These are phyloP conservation scores for Rhizoglyphus robini DNA, from an alignment of 1,140 invertebrate species.

Conservation along the genomic window DNA sequence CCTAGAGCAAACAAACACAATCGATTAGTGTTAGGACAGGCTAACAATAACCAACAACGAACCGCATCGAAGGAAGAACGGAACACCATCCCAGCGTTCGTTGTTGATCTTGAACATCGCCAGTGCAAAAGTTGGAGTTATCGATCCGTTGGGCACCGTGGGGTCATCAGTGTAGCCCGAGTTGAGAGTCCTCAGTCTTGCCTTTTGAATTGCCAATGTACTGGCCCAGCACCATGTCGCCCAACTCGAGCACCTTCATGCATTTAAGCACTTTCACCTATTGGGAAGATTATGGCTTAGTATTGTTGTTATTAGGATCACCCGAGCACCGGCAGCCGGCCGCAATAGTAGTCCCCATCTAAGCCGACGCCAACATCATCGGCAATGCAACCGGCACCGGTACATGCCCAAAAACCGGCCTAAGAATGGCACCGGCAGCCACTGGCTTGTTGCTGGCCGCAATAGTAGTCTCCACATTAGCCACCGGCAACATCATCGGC, in stretches of 20 bases:
- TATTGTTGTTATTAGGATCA: no score
- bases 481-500: no score
- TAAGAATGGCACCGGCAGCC: no score
- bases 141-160: conserved; percentile 21
- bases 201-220: conserved; percentile 31
- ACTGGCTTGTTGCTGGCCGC: no score
- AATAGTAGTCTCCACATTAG: no score
- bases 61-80: conserved; percentile 30
- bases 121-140: conserved; percentile 34
- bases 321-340: no score
- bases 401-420: no score
- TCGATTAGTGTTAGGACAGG: background rate
- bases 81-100: conserved; percentile 33
- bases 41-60: conserved; percentile 10
- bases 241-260: conserved; percentile 23
- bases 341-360: no score
- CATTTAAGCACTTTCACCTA: conserved; percentile 27
- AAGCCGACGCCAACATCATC: no score
- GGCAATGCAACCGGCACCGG: no score
- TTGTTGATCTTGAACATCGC: conserved; percentile 28
- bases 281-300: no score
- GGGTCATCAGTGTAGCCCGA: conserved; percentile 26
- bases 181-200: conserved; percentile 14
- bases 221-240: conserved; percentile 30
- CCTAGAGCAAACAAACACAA: conserved; percentile 1